A percentile compares a stretch with the other conserved stretches of the same genome.
phyloP scores from a whole-genome alignment of 2,888 invertebrate species.

The Prenolepis imparis region DNA sequence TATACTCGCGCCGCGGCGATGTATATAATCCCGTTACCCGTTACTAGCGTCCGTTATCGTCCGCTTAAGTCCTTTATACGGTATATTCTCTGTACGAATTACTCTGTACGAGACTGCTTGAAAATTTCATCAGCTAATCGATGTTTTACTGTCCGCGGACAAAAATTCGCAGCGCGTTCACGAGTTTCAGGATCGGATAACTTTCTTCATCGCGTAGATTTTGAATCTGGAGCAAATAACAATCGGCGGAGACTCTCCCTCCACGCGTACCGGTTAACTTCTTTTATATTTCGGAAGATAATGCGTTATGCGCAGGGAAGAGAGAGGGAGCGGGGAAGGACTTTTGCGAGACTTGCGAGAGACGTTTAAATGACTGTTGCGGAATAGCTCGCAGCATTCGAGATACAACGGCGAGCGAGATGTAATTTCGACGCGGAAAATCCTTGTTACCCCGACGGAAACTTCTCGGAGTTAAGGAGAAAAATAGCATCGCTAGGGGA shows the following conservation, averaged over 20 bases:
- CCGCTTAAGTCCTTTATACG: constrained; percentile 21
- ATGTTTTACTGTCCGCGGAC: background rate
- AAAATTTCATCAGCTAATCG: constrained; percentile 27
- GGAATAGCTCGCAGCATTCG: constrained; percentile 43
- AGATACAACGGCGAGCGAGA: constrained; percentile 46
- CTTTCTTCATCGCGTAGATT: background rate
- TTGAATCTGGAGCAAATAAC: background rate
- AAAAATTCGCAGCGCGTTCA: background rate
- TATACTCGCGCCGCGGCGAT: constrained; percentile 41
- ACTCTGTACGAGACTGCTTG: background rate
- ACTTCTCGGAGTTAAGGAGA: constrained; percentile 52
- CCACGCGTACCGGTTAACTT: too few relatives aligned
- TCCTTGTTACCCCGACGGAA: constrained; percentile 46
- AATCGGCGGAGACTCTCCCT: background rate
- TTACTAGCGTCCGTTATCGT: constrained; percentile 38
- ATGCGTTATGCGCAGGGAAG: background rate
- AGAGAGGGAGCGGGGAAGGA: background rate
- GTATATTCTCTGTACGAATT: background rate
- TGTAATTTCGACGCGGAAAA: constrained; percentile 57
- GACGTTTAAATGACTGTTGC: constrained; percentile 50
- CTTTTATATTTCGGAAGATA: background rate
- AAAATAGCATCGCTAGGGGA: constrained; percentile 50
- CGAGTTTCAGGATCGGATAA: background rate
- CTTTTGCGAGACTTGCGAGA: constrained; percentile 16
- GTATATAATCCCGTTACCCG: constrained; percentile 33